phyloP scores from a whole-genome alignment of 92 coral and sea anemone species.

The Isaurus tuberculatus region DNA sequence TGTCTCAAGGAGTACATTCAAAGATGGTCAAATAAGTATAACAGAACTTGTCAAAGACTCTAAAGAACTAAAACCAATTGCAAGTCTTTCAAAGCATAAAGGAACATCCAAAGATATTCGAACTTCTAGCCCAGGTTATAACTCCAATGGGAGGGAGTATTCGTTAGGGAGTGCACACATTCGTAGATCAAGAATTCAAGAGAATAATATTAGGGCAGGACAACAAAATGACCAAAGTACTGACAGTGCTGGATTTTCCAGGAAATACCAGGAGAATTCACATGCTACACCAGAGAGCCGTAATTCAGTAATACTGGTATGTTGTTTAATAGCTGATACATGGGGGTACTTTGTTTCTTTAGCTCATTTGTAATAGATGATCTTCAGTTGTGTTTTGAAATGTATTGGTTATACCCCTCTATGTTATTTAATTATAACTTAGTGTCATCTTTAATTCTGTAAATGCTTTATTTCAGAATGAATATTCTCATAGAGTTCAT shows the following conservation, averaged over 20 bases:
- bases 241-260: conserved; percentile 80
- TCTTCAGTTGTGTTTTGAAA: no score
- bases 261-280: conserved; percentile 72
- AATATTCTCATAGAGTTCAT: conserved; percentile 65
- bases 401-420: not conserved
- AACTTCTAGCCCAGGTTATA: conserved; percentile 67
- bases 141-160: conserved; percentile 55
- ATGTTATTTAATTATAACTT: no score
- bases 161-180: conserved; percentile 67
- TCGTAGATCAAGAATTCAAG: conserved; percentile 78
- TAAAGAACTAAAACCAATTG: conserved; percentile 89
- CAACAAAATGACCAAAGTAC: conserved; percentile 68
- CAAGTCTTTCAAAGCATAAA: conserved; percentile 84
- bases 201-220: conserved; percentile 68
- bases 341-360: no score
- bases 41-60: conserved; percentile 89
- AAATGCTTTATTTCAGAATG: conserved; percentile 66
- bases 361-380: no score
- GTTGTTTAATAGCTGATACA: no score
- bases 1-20: conserved; percentile 83
- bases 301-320: conserved; percentile 83
- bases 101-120: conserved; percentile 52
- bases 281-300: conserved; percentile 86
- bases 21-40: conserved; percentile 77
- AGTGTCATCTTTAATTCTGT: not conserved